These are phyloP conservation scores for Phortica variegata DNA, from an alignment of 1,140 invertebrate genomes.

Conservation along the genomic window DNA sequence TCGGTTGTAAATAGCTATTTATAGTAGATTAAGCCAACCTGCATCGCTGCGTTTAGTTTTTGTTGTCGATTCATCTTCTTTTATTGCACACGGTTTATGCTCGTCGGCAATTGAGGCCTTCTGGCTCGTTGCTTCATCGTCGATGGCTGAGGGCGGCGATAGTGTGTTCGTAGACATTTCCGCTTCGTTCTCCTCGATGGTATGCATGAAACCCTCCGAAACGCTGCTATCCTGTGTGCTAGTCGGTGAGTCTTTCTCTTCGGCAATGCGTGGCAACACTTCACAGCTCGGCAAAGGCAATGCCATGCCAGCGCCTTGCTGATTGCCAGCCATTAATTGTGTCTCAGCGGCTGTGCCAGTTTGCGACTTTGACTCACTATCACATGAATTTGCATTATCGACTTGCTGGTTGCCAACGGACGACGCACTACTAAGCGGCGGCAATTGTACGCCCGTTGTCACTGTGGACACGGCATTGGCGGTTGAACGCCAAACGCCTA, in stretches of 20 bases:
- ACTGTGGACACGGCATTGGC: conserved; percentile 42
- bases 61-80: no score
- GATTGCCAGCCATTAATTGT: background rate
- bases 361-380: conserved; percentile 36
- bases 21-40: no score
- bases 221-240: conserved; percentile 55
- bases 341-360: background rate
- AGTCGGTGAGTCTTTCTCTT: conserved; percentile 82
- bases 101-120: no score
- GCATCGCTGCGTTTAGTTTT: no score
- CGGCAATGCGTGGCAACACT: conserved; percentile 71
- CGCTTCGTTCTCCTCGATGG: conserved; percentile 44
- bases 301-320: conserved; percentile 31
- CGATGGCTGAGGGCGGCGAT: no score
- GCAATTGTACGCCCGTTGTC: background rate
- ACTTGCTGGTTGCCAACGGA: no score
- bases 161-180: conserved; percentile 31
- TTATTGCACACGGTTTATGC: no score
- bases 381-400: background rate
- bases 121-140: no score
- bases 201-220: conserved; percentile 46
- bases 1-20: no score
- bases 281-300: conserved; percentile 58
- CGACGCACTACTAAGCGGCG: no score
- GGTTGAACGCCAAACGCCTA: conserved; percentile 46